phyloP scores from a whole-genome alignment of 2,113 vertebrate species.

The Oplegnathus fasciatus region DNA sequence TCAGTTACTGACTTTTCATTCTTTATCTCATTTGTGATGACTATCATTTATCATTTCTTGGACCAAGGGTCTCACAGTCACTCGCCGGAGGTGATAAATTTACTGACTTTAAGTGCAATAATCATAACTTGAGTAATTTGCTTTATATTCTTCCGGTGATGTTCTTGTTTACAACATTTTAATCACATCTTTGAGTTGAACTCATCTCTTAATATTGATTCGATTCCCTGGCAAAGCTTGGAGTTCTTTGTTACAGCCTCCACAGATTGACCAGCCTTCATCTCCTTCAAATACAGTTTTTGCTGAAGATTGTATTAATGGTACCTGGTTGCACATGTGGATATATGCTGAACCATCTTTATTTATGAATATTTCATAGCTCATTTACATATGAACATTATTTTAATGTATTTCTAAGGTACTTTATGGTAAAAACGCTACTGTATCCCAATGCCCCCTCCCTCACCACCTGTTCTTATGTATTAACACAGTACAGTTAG shows the following conservation, averaged over 20 bases:
- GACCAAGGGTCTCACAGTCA: conserved; percentile 7
- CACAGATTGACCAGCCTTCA: conserved; percentile 22
- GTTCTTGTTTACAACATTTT: conserved; percentile 73
- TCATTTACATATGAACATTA: conserved; percentile 29
- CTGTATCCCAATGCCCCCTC: conserved; percentile 18
- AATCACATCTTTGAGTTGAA: conserved; percentile 36
- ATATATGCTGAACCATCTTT: conserved; percentile 46
- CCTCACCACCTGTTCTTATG: background rate
- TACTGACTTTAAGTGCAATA: conserved; percentile 77
- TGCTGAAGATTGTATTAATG: conserved; percentile 49
- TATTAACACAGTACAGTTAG: conserved; percentile 24
- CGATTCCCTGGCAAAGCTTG: conserved; percentile 16
- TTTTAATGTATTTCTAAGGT: conserved; percentile 37
- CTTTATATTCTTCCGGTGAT: conserved; percentile 49
- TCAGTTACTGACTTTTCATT: conserved; percentile 21
- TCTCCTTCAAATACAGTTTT: conserved; percentile 26
- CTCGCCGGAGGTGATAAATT: conserved; percentile 24
- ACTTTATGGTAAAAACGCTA: conserved; percentile 33
- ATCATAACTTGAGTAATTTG: conserved; percentile 42
- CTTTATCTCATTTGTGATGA: conserved; percentile 45
- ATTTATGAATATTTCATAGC: conserved; percentile 37
- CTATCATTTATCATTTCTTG: conserved; percentile 44
- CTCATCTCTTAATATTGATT: conserved; percentile 26
- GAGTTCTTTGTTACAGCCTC: conserved; percentile 31
- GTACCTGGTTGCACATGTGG: conserved; percentile 29